Evolutionary conservation across 2,113 vertebrate species (phyloP), one percentile per base, ranked within the genome.

Genomic region (Brachirus orientalis): DNA sequence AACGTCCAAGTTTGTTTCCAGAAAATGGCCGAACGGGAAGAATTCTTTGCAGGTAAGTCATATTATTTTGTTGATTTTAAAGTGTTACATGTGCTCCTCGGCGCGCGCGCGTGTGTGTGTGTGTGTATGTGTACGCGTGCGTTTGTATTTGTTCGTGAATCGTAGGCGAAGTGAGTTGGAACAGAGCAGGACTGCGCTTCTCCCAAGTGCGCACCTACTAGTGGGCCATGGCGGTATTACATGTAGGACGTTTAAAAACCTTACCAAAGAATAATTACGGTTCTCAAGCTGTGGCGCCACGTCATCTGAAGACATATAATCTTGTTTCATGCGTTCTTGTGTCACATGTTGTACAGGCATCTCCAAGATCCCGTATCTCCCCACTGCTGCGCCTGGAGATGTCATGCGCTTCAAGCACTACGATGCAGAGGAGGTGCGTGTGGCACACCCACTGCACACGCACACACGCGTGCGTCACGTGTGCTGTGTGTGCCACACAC

Each of bases 371-470:
- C 59, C 74, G 0, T 89, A 86, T 58, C 3, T 12, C 2, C 82
- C 86, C 12, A 53, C 4, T 1, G 77, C 84, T 48, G 74, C 79
- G 45, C 50, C 82, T 0, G 52, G 20, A 61, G 79, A 89, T 19
- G 83, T 91, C 45, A 28, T 91, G 88, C 87, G 87, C 65, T 90
- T 90, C 61, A 91, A 82, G 68, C 79, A 91, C 58, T 91, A 92
- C 66, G 78, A 82, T 62, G 83, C 89, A 62, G 58, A 81, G 13
- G 86, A 92, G 81, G 89, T 90, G 63, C 1, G 33, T 38, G 48
- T 51, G 20, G 37, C 52, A 60, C 50, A 48, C 44, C 63, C 11
- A 53, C 20, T 35, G 22, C 17, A 40, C 7, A 20, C 47, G 4
- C 19, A 20, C 11, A 12, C 47, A 50, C 19, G 6, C n/a, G 7